phyloP scores from a whole-genome alignment of 2,113 vertebrate species.

The Mixornis gularis region DNA sequence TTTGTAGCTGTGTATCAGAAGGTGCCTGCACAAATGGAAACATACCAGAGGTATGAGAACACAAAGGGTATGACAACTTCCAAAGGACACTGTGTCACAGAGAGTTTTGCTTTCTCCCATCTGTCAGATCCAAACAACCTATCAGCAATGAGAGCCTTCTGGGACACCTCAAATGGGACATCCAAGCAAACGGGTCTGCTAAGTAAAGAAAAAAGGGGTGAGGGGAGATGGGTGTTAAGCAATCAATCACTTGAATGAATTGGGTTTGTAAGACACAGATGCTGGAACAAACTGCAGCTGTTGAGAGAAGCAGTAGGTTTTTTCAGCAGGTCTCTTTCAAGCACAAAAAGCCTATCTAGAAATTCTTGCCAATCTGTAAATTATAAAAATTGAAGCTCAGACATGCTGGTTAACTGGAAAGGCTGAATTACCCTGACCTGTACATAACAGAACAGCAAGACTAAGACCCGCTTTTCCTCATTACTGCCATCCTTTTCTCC shows the following conservation, averaged over 20 bases:
- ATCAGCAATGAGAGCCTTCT: background rate
- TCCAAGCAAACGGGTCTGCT: background rate
- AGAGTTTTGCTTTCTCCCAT: background rate
- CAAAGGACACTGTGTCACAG: background rate
- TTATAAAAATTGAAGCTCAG: background rate
- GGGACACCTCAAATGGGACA: background rate
- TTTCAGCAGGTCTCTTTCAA: background rate
- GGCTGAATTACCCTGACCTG: background rate
- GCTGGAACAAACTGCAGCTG: background rate
- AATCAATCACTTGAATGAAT: background rate
- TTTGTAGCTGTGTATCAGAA: background rate
- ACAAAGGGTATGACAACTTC: rapidly evolving
- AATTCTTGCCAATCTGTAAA: background rate
- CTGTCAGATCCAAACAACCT: background rate
- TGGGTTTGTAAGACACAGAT: background rate
- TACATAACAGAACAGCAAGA: background rate
- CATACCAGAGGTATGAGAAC: background rate
- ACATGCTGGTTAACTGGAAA: background rate
- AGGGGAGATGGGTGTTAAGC: background rate
- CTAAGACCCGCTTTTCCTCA: background rate
- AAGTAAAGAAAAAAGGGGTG: background rate
- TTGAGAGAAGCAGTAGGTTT: background rate
- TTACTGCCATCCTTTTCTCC: background rate
- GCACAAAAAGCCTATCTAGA: background rate
- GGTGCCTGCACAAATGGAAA: background rate